Conservation (phyloP, 1,140 invertebrate genomes). For the Brachystomella parvula region DNA sequence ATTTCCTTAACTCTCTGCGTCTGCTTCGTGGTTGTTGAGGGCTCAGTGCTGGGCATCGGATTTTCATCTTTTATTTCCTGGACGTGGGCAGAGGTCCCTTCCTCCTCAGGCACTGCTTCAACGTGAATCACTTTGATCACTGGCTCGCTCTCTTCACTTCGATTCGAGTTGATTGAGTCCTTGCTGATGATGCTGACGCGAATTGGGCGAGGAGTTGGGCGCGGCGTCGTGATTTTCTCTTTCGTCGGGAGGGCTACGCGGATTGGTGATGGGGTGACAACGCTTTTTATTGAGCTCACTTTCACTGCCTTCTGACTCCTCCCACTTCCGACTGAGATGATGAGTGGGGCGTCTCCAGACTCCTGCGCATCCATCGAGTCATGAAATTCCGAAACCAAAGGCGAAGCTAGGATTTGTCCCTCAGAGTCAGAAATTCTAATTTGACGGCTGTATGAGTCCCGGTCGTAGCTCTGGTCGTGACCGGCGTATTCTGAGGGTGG, state of each 20-base stretch:
- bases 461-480: neutral
- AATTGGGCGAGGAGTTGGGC: slow-evolving; percentile 20
- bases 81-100: slow-evolving; percentile 9
- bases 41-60: neutral
- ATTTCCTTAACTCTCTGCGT: slow-evolving; percentile 12
- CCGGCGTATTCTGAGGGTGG: neutral
- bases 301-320: slow-evolving; percentile 29
- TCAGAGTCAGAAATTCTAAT: neutral
- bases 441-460: neutral
- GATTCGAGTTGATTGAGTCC: slow-evolving; percentile 17
- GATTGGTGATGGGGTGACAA: slow-evolving; percentile 19
- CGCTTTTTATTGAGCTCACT: slow-evolving; percentile 17
- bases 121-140: slow-evolving; percentile 19
- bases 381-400: slow-evolving; percentile 8
- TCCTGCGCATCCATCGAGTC: neutral
- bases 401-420: slow-evolving; percentile 3
- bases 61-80: slow-evolving; percentile 13
- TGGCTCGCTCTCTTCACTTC: neutral
- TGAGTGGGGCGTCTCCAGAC: slow-evolving; percentile 16
- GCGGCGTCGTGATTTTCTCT: slow-evolving; percentile 13
- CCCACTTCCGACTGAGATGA: slow-evolving; percentile 10
- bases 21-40: neutral
- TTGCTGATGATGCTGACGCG: slow-evolving; percentile 36
- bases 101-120: slow-evolving; percentile 9
- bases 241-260: slow-evolving; percentile 24